These are phyloP conservation scores for Passer domesticus DNA, from an alignment of 2,113 vertebrate genomes.

Conservation along the genomic window DNA sequence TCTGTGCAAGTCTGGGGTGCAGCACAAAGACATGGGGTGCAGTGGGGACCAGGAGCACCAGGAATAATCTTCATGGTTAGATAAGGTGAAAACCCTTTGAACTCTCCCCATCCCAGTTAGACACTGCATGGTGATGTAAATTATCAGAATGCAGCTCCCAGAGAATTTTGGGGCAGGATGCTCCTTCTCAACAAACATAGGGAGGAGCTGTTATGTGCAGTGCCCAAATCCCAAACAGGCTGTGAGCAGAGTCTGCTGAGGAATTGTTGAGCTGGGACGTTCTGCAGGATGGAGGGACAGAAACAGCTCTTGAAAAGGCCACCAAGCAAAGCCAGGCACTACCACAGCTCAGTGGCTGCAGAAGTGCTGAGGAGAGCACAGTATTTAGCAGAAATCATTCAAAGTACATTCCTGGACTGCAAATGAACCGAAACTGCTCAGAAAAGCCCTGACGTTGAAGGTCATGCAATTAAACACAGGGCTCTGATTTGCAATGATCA, in stretches of 20 bases:
- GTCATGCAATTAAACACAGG: neutral
- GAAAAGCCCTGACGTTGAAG: constrained; percentile 1
- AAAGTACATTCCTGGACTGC: neutral
- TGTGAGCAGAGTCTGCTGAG: neutral
- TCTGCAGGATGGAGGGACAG: neutral
- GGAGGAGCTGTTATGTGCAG: neutral
- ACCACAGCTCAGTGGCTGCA: neutral
- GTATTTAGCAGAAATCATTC: neutral
- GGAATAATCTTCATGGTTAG: neutral
- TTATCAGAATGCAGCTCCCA: neutral
- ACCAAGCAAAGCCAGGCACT: neutral
- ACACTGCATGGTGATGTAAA: rapidly evolving
- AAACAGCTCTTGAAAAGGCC: neutral
- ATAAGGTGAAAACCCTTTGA: neutral
- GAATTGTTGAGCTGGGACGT: neutral
- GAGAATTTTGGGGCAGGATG: neutral
- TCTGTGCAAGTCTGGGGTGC: rapidly evolving
- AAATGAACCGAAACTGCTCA: constrained; percentile 12
- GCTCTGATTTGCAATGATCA: neutral
- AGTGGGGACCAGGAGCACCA: neutral
- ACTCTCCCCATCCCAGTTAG: neutral
- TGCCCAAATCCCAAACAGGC: neutral
- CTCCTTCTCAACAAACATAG: neutral
- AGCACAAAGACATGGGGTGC: neutral
- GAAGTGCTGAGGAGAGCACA: neutral